Evolutionary conservation across 2,797 vertebrate species (phyloP), one percentile per base, ranked within the genome.

Genomic region (Pseudochirops cupreus): DNA sequence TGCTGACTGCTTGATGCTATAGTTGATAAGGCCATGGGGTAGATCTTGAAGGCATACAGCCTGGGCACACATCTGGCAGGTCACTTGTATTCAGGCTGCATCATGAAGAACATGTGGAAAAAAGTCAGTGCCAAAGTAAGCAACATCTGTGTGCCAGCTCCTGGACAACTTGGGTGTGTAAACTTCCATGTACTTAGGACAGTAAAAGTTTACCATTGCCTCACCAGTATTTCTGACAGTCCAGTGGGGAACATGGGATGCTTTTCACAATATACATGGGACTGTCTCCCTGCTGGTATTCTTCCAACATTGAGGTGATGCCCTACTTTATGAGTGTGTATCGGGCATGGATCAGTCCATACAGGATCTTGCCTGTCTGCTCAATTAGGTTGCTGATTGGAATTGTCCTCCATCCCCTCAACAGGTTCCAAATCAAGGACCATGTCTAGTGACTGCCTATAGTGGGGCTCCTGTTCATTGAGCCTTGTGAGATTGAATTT

Each of bases 51-150:
- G 59, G 99, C 99, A 53, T 99, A 99, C 67, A 99, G 99, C 99
- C 99, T 99, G 96, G 99, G 99, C 95, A 99, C 99, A 98, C 99
- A 99, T 99, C 99, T 99, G 98, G 99, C 99, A 5, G 99, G 99
- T 98, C 99, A 99, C 98, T 99, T 99, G 98, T 99, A 99, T 98
- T 99, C 99, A 0, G 99, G 99, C 97, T 99, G 99, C 98, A 99
- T 99, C 99, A 99, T 99, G 98, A 99, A 99, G 16, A 99, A 99
- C 99, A 99, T 99, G 98, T 99, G 99, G 52, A 99, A 99, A 98
- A 53, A 99, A 99, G 46, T 99, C 99, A 0, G 99, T 99, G 97
- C 99, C 99, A 90, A 99, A 99, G 97, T 99, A 99, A 91, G 99
- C 99, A 95, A 99, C 99, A 94, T 99, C 99, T 0, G 99, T 99